Conservation (phyloP, 2,888 invertebrate genomes). For the Cartodere bifasciata region DNA sequence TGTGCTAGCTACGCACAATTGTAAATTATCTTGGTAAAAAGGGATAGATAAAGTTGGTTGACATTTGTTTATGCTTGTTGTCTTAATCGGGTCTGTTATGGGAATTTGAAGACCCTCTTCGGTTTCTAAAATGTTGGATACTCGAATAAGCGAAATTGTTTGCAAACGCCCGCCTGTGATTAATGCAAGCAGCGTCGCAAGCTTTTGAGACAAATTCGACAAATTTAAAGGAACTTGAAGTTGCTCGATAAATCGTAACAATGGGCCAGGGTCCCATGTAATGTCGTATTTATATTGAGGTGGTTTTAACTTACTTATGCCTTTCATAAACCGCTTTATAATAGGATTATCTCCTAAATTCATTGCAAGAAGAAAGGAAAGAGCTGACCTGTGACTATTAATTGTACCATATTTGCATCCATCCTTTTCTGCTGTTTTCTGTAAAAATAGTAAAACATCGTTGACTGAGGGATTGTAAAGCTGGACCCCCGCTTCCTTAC, state of each 20-base stretch:
- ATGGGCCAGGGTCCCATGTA: conserved; percentile 5
- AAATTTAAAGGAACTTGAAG: background rate
- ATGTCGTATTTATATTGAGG: conserved; percentile 1
- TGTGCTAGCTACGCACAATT: conserved; percentile 2
- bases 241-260: conserved; percentile 3
- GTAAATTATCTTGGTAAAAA: too few relatives aligned
- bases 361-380: conserved; percentile 7
- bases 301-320: conserved; percentile 9
- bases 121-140: conserved; percentile 1
- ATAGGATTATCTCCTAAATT: conserved; percentile 8
- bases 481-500: conserved; percentile 1
- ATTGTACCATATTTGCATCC: conserved; percentile 9
- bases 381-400: conserved; percentile 10
- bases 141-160: conserved; percentile 4
- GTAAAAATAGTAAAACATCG: conserved; percentile 7
- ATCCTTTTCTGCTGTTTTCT: conserved; percentile 4
- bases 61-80: too few relatives aligned
- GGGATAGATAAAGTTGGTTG: too few relatives aligned
- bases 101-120: background rate
- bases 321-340: conserved; percentile 11
- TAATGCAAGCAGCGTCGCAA: conserved; percentile 6
- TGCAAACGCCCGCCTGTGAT: conserved; percentile 6
- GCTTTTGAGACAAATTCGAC: conserved; percentile 4
- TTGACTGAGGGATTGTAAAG: conserved; percentile 3
- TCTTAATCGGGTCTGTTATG: too few relatives aligned